Base-by-base conservation (phyloP, 2,888 invertebrate species). In the Gonocerus acuteangulatus region DNA sequence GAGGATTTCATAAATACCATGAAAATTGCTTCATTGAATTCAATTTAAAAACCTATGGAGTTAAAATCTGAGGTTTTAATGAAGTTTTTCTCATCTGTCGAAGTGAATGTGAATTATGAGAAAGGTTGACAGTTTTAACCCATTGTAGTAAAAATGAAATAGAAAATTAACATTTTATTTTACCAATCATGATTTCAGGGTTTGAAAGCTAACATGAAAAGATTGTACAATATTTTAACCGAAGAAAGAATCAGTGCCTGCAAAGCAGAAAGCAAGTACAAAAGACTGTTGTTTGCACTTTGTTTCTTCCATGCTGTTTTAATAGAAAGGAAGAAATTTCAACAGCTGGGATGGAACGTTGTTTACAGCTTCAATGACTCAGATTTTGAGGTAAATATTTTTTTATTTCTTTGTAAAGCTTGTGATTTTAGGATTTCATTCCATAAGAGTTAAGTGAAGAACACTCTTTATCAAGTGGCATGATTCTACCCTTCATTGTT, bases 361-460 rank as follows among this genome's bases (percentile, higher is more conserved):
- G 77, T 87, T 34, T 93, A 93, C 71, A 89, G 89, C 74, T 93
- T 93, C 73, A 93, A 92, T 70, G 91, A 92, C 73, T 86, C 92
- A 0, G 93, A 93, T 73, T 93, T 92, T 75, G 89, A 90, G 76
- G 89, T 89, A 69, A 74, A 73, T 52, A 11, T 7, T n/a, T n/a
- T 44, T 15, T 6, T 11, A 44, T 11, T 44, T 11, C 19, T 48
- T 13, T 48, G n/a, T 48, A n/a, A n/a, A n/a, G n/a, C 15, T 15
- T 11, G 45, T 7, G 45, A 15, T 11, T 16, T 15, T 16, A 11
- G 45, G 45, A 15, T 11, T 11, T 34, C 9, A 34, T 11, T 34
- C n/a, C 36, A 34, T 34, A 34, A 34, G 9, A 11, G 9, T 34
- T 34, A 9, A 34, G 36, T 34, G 36, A 9, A 34, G 36, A 9